These are phyloP conservation scores for Pelecanus crispus DNA, from an alignment of 2,113 vertebrate species.

Conservation along the genomic window DNA sequence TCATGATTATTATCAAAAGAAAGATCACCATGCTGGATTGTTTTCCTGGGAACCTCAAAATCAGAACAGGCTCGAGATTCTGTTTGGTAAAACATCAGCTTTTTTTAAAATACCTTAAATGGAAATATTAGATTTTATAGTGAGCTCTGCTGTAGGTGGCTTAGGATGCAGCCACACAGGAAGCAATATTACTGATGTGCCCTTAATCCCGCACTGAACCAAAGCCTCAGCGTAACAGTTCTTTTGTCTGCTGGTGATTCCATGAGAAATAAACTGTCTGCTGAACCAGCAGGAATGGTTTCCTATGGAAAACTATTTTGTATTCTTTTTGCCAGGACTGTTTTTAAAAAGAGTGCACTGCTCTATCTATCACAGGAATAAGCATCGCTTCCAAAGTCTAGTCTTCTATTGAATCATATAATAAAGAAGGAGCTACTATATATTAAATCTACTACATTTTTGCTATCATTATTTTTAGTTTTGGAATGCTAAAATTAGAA, in stretches of 20 bases:
- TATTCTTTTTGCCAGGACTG: slow-evolving; percentile 20
- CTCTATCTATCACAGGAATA: not conserved
- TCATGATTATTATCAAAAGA: not conserved
- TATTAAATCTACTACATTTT: not conserved
- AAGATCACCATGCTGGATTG: not conserved
- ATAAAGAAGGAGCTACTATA: not conserved
- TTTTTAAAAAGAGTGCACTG: not conserved
- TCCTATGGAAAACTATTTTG: slow-evolving; percentile 20
- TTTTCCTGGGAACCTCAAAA: not conserved
- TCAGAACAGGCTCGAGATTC: not conserved
- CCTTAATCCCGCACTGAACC: slow-evolving; percentile 76
- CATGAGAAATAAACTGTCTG: slow-evolving; percentile 55
- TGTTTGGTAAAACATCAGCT: not conserved
- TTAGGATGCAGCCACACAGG: not conserved
- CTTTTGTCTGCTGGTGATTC: slow-evolving; percentile 71
- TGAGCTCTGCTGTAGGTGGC: not conserved
- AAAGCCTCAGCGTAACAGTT: slow-evolving; percentile 70
- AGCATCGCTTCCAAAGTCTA: not conserved
- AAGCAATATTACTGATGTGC: slow-evolving; percentile 31
- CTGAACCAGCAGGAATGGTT: slow-evolving; percentile 64
- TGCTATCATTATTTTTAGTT: not conserved
- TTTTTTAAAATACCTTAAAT: not conserved
- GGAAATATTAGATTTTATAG: not conserved
- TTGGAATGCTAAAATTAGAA: not conserved
- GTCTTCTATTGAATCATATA: not conserved